Evolutionary conservation across 2,797 vertebrate genomes (phyloP), one percentile per base, ranked within the genome.

Genomic region (Sphenodon punctatus): DNA sequence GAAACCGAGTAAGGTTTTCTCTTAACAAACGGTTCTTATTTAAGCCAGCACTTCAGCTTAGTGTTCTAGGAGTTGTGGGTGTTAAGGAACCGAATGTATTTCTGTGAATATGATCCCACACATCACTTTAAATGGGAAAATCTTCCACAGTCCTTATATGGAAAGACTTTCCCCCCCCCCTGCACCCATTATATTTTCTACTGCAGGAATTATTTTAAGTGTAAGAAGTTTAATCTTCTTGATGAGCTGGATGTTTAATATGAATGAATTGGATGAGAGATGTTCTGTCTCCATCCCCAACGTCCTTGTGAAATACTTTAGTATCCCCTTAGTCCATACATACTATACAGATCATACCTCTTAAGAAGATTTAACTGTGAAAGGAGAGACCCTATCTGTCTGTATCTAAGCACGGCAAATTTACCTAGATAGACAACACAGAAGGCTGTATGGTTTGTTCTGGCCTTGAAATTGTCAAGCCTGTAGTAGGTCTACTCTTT

Each of bases 81-180:
- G 94, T 93, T 85, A 90, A 76, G 82, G 93, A 95, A 95, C 82
- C 79, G 94, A 95, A 94, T 92, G 93, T 90, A 94, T 94, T 95
- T 94, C 90, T 94, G 90, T 86, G 92, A 94, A 92, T 93, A 51
- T 91, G 90, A 94, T 93, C 92, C 93, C 93, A 95, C 94, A 94
- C 91, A 90, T 80, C 89, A 71, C 91, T 93, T 93, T 91, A 93
- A 91, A 93, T 90, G 90, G 91, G 87, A 91, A 88, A 89, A 88
- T 92, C 69, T 78, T 92, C 92, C 84, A n/a, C 85, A 90, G 85
- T 81, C 89, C 83, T 93, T 90, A 90, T 89, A 92, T 80, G 89
- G 90, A 0, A 10, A 90, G 66, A 72, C 72, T 8, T 83, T 88
- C 19, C 16, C 17, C 70, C 55, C 70, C 55, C 60, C 36, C 32